phyloP scores from a whole-genome alignment of 2,113 vertebrate genomes.

The Cromileptes altivelis region DNA sequence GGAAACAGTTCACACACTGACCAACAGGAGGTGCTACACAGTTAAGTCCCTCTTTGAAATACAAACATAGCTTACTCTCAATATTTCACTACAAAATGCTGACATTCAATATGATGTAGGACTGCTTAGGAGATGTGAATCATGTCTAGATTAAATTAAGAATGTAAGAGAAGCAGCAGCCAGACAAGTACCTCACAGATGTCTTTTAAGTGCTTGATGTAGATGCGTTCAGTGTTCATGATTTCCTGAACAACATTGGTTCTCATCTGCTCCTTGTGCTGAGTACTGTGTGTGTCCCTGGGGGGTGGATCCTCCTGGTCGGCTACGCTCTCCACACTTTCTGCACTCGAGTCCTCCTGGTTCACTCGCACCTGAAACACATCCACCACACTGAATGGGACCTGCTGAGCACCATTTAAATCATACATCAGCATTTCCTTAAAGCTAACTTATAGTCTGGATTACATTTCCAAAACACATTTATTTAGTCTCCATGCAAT shows the following conservation, averaged over 20 bases:
- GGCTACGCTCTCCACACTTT: constrained; percentile 80
- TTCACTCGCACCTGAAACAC: constrained; percentile 94
- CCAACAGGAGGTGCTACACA: constrained; percentile 65
- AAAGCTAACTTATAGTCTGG: background rate
- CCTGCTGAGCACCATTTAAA: constrained; percentile 9
- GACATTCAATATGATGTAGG: background rate
- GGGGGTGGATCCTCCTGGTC: constrained; percentile 85
- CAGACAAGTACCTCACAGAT: constrained; percentile 92
- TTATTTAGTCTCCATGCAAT: background rate
- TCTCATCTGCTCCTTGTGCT: constrained; percentile 96
- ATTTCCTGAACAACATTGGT: constrained; percentile 98
- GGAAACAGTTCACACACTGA: constrained; percentile 30
- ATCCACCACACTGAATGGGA: constrained; percentile 13
- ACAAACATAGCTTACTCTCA: background rate
- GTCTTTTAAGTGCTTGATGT: constrained; percentile 98
- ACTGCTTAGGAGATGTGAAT: background rate
- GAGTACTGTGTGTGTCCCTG: constrained; percentile 84
- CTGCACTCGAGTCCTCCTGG: constrained; percentile 89
- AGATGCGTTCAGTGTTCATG: constrained; percentile 96
- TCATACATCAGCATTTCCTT: background rate
- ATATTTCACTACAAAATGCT: background rate
- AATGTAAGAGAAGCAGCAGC: background rate
- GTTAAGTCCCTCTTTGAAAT: background rate
- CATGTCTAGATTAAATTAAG: background rate
- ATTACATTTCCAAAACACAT: background rate